Conservation (phyloP, 2,113 vertebrate genomes). For the Paracanthobrama guichenoti region DNA sequence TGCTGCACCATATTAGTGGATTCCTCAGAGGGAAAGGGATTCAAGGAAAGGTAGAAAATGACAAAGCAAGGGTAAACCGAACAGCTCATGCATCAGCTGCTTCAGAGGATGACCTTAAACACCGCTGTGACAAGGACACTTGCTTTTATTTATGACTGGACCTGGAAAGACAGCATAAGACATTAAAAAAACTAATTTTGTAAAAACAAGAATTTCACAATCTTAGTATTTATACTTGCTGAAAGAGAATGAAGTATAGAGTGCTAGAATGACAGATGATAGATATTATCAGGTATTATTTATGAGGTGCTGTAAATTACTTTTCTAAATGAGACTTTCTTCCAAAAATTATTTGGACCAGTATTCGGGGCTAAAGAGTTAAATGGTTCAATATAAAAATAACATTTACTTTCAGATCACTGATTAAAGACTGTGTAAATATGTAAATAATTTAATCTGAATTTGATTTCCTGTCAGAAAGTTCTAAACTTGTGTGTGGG, state of each 20-base stretch:
- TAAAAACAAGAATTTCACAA: not conserved
- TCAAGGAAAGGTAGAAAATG: conserved; percentile 29
- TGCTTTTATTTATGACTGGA: conserved; percentile 33
- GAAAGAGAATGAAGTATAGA: not conserved
- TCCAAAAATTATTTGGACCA: not conserved
- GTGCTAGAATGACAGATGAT: not conserved
- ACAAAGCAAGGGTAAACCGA: conserved; percentile 45
- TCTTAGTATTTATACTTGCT: conserved; percentile 9
- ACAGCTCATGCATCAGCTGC: conserved; percentile 42
- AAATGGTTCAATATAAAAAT: not conserved
- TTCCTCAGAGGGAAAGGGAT: not conserved
- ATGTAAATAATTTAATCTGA: not conserved
- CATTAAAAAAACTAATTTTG: not conserved
- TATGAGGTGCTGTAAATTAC: not conserved
- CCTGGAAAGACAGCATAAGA: not conserved
- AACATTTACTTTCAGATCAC: not conserved
- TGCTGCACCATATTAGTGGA: conserved; percentile 2
- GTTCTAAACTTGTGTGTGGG: not conserved
- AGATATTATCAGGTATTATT: not conserved
- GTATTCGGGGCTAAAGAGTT: not conserved
- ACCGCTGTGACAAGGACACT: conserved; percentile 10
- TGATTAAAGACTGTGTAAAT: not conserved
- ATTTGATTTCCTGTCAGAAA: not conserved
- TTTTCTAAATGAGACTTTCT: not conserved
- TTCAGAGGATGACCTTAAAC: conserved; percentile 32